Base-by-base conservation (phyloP, 2,797 vertebrate species). In the Tamandua tetradactyla region DNA sequence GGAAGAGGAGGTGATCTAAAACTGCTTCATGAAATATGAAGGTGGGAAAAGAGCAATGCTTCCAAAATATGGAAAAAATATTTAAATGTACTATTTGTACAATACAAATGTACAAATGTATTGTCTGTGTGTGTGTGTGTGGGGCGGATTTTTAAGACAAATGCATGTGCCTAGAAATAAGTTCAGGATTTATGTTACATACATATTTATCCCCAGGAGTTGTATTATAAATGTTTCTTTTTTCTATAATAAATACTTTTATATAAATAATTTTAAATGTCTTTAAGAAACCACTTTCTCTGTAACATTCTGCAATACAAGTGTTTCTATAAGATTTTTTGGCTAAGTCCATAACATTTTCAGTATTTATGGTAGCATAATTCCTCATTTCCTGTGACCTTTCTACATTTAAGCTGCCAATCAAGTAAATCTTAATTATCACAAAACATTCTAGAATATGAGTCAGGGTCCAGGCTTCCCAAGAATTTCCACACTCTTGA, bases 1-100 rank as follows among this genome's bases (percentile, higher is more conserved):
- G 40, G 59, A 66, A 12, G 27, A 17, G 61, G 18, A n/a, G 15
- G 2, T 35, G 17, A 40, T 35, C 10, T 52, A 40, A 83, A 93
- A 52, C 15, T 61, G 52, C 52, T 76, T 90, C 59, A 42, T 83
- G 52, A 88, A 76, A 74, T 83, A 14, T 23, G 74, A 68, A 74
- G 37, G n/a, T 86, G 69, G 42, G 40, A 66, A 93, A 88, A 96
- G 47, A 91, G 40, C 35, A 92, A 42, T 62, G 35, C 30, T 79
- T 85, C 49, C 44, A 92, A 92, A 92, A 87, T 49, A 80, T 62
- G 42, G 49, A 92, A 89, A 89, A 88, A 71, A 71, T 75, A 89
- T 37, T 72, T 14, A 49, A 55, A 93, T 83, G 74, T 61, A 94
- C 49, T 85, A 42, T 72, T 81, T n/a, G n/a, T n/a, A n/a, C n/a